phyloP scores from a whole-genome alignment of 2,113 vertebrate genomes.

The Aramus guarauna region DNA sequence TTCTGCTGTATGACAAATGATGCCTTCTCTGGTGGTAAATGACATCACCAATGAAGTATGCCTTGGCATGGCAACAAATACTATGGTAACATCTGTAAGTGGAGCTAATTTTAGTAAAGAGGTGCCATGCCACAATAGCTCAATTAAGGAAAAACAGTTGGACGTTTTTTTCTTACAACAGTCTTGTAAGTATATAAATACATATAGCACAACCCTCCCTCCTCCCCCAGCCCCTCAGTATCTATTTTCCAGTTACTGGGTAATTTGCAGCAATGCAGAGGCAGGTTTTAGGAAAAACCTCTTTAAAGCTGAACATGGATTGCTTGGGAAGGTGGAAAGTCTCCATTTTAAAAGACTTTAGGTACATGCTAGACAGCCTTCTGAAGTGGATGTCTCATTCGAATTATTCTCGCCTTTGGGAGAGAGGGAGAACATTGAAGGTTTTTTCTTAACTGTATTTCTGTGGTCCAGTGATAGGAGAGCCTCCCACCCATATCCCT shows the following conservation, averaged over 20 bases:
- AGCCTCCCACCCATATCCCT: background rate
- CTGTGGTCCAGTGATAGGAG: background rate
- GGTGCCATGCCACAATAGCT: background rate
- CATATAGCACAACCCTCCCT: background rate
- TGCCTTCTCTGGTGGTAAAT: background rate
- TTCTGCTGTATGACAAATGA: background rate
- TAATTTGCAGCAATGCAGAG: background rate
- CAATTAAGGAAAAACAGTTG: background rate
- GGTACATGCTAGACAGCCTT: background rate
- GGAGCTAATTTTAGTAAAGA: background rate
- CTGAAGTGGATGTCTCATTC: background rate
- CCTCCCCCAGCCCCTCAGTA: background rate
- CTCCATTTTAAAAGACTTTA: background rate
- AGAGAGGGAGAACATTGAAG: background rate
- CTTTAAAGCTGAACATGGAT: background rate
- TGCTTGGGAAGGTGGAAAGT: background rate
- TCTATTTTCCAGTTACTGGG: background rate
- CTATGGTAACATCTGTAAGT: background rate
- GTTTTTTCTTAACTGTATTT: background rate
- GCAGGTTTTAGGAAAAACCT: background rate
- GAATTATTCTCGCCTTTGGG: background rate
- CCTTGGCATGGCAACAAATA: background rate
- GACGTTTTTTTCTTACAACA: background rate
- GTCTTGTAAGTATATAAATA: background rate
- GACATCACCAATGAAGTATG: background rate